Base-by-base conservation (phyloP, 1,140 invertebrate species). In the Drosophila leontia region DNA sequence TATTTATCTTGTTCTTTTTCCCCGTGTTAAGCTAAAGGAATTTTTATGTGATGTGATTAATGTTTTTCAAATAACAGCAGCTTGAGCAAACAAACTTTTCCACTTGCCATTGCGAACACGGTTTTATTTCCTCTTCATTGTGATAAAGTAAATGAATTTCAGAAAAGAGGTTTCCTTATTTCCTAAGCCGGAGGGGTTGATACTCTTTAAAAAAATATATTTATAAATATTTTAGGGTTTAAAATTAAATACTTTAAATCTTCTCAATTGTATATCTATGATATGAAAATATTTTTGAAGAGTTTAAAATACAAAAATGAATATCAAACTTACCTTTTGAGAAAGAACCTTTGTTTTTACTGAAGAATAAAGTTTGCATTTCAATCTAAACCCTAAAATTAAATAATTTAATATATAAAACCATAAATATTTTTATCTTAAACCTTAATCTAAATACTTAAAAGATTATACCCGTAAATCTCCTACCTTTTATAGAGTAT, bases 41-140 rank as follows among this genome's bases (percentile, higher is more conserved):
- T 72, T 74, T 72, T 74, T 72, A 72, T 74, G 55, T 29, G 67
- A 37, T 74, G 55, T 74, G 68, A 74, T 74, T 74, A 74, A 74
- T 74, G 70, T 68, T 72, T 74, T 74, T 74, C 68, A 60, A 74
- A 72, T 72, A 72, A 34, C 45, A 72, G 55, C 45, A 72, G 55
- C 65, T 41, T 69, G 68, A 19, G 29, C 68, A 23, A 50, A 44
- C 39, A 56, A 69, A 69, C 65, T 48, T 72, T 71, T 71, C 69
- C 53, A 70, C 68, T 71, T 57, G 34, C 64, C 42, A 37, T 47
- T 32, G 67, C 42, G 11, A 71, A 71, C 69, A 72, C n/a, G 51
- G 44, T 72, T 74, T 60, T 50, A 72, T 74, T 74, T 60, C 55
- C 70, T 37, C 37, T 42, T 34, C 17, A 71, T 59, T 71, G 69